Percentiles rank a stretch among this genome's conserved stretches.
phyloP scores from a whole-genome alignment of 92 coral and sea anemone genomes.

The Isaurus tuberculatus region DNA sequence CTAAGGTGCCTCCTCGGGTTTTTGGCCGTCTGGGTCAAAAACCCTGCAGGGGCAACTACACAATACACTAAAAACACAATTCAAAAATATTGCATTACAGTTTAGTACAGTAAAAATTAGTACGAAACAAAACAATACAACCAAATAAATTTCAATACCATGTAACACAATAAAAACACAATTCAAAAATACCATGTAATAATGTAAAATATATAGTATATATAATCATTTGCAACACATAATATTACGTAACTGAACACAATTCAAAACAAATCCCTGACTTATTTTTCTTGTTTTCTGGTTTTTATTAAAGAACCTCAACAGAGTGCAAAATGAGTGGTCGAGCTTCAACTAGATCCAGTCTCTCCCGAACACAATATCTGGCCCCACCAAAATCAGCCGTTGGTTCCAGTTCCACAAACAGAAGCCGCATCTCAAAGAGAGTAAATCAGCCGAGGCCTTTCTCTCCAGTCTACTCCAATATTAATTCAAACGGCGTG shows the following conservation, averaged over 20 bases:
- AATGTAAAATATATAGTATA: no score
- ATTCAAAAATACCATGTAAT: no score
- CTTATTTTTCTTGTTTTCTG: not conserved
- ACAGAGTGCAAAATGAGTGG: slow-evolving; percentile 54
- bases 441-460: slow-evolving; percentile 81
- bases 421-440: slow-evolving; percentile 60
- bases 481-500: slow-evolving; percentile 83
- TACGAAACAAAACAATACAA: no score
- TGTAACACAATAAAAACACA: no score
- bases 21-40: no score
- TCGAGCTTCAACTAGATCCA: slow-evolving; percentile 55
- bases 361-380: slow-evolving; percentile 50
- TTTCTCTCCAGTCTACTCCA: slow-evolving; percentile 88
- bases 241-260: not conserved
- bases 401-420: slow-evolving; percentile 54
- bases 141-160: no score
- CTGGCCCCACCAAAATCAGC: slow-evolving; percentile 73
- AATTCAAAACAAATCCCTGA: not conserved
- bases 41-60: no score
- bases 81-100: no score
- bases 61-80: no score
- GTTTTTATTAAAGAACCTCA: slow-evolving; percentile 60
- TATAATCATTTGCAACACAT: no score
- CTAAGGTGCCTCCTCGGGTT: no score
- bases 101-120: no score